Evolutionary conservation across 2,797 vertebrate genomes (phyloP), one percentile per base, ranked within the genome.

Genomic region (Halcyon leucocephala): DNA sequence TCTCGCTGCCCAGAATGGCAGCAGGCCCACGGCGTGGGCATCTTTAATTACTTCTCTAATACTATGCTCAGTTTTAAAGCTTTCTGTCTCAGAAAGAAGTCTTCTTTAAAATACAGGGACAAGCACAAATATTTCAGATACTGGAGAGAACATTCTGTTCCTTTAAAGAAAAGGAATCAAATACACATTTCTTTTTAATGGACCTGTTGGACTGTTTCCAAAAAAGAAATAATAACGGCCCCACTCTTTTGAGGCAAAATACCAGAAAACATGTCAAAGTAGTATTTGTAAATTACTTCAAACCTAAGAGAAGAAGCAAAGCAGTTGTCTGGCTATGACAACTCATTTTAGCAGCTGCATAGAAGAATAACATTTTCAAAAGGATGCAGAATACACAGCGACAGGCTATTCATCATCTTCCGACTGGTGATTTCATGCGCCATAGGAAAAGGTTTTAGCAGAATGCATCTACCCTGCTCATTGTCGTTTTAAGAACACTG

Each of bases 231-330:
- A 14, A 44, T 89, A 95, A 69, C 52, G 55, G 48, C 14, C 70
- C 48, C 74, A 71, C 71, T 89, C 66, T 86, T 95, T 93, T 84
- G 83, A 97, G 83, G 88, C 74, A 96, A 94, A 94, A 93, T 21
- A 94, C 24, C 71, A 95, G 73, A 92, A 95, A 94, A 93, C 15
- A 84, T 48, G 83, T 94, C 93, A 74, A 94, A 49, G 60, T 77
- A 76, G 24, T 66, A 89, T 90, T 82, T 71, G 80, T 71, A 86
- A 93, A 70, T 67, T 3, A 82, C 71, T 93, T 69, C 66, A 62
- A 81, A 69, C 33, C 66, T 61, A 82, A 41, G 4, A 90, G 83
- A 89, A 83, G 79, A 2, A 91, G 77, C 55, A 86, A 86, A 90
- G 80, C 77, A 84, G 66, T 95, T 62, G 62, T 79, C 93, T 86